Evolutionary conservation across 1,140 invertebrate species (phyloP).

Genomic region (Fopius arisanus): DNA sequence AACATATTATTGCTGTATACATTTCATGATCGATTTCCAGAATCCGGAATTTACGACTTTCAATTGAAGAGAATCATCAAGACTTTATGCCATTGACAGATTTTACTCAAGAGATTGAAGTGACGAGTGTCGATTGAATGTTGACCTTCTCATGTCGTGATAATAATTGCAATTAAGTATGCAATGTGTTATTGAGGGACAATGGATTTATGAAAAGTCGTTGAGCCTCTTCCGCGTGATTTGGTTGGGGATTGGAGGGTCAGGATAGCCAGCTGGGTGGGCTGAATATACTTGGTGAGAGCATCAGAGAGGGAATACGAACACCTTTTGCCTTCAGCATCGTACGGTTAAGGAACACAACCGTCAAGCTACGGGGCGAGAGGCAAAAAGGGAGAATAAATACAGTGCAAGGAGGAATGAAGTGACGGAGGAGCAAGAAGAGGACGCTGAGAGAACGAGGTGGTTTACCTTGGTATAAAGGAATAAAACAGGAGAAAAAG

Average conservation of each 20-base stretch:
- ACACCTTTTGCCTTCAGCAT: slow-evolving; percentile 9
- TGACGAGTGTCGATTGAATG: too few relatives aligned
- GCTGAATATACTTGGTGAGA: not conserved
- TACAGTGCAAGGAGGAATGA: slow-evolving; percentile 27
- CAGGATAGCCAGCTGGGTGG: slow-evolving; percentile 9
- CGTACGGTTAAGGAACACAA: not conserved
- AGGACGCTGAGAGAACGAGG: slow-evolving; percentile 27
- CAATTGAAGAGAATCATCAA: too few relatives aligned
- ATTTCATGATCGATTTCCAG: too few relatives aligned
- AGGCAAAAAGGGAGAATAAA: slow-evolving; percentile 24
- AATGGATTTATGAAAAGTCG: slow-evolving; percentile 21
- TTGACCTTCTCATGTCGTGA: not conserved
- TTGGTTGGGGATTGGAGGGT: slow-evolving; percentile 7
- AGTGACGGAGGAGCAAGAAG: slow-evolving; percentile 18
- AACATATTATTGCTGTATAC: too few relatives aligned
- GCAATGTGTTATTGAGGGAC: not conserved
- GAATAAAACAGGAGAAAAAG: not conserved
- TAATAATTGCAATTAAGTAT: not conserved
- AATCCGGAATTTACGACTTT: too few relatives aligned
- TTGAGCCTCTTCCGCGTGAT: slow-evolving; percentile 29
- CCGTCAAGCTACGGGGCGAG: not conserved
- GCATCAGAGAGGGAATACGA: not conserved
- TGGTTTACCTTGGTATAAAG: slow-evolving; percentile 45
- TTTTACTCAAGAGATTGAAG: too few relatives aligned
- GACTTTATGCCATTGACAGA: too few relatives aligned